Evolutionary conservation across 2,888 invertebrate species (phyloP).

Genomic region (Tridacna crocea): DNA sequence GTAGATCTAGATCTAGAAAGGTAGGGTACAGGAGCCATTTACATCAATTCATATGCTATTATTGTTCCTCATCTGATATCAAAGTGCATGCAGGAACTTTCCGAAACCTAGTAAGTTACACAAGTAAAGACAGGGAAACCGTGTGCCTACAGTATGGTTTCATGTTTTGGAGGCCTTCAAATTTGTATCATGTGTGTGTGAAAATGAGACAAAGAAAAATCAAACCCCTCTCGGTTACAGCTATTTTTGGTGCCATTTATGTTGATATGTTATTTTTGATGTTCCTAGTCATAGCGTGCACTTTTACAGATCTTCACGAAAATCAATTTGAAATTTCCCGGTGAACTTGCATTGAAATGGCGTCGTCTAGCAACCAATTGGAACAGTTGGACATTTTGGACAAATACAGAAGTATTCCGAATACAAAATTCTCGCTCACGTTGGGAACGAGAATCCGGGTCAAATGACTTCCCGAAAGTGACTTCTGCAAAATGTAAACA

Average conservation of each 20-base stretch:
- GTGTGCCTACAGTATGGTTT: no score
- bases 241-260: constrained; percentile 44
- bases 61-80: no score
- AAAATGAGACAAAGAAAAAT: neutral
- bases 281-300: no score
- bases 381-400: neutral
- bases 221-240: constrained; percentile 68
- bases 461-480: constrained; percentile 55
- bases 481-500: constrained; percentile 16
- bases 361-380: constrained; percentile 27
- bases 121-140: no score
- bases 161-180: no score
- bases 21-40: no score
- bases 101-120: no score
- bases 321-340: constrained; percentile 36
- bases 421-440: constrained; percentile 30
- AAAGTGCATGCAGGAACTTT: no score
- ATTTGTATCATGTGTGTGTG: no score
- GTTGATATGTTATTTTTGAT: neutral
- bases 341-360: constrained; percentile 14
- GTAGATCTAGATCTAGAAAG: no score
- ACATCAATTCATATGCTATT: no score
- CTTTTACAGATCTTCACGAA: no score
- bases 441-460: constrained; percentile 31
- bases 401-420: constrained; percentile 4